Base-by-base conservation (phyloP, 2,888 invertebrate species). In the Cosmorhoe ocellata region DNA sequence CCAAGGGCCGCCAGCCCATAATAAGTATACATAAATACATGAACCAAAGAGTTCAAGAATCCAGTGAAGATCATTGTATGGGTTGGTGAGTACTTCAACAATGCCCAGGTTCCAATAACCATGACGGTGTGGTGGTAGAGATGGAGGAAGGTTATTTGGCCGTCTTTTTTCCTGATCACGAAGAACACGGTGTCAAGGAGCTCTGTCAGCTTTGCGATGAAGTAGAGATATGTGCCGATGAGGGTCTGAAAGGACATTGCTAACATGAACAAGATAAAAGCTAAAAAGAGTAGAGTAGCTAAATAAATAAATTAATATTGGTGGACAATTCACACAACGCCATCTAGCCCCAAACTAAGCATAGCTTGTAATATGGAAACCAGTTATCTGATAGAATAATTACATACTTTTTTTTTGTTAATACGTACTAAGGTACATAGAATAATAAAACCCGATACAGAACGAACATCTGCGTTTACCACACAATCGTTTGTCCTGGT, bases 61-160 rank as follows among this genome's bases (percentile, higher is more conserved):
- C 94, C 94, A 32, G 94, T 92, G 61, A 95, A 92, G 3, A 94
- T 90, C 0, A 94, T 92, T 44, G 94, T 95, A 13, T 95, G 94
- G 28, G 94, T 94, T 39, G 95, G 94, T 51, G 94, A 90, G 74
- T 93, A 96, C 76, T 95, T 94, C 18, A 94, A 79, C 58, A 93
- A 93, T 3, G 92, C 92, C 95, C 95, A 96, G 0, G 94, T 93
- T 64, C 94, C 93, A 27, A 95, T 71, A 59, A 94, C 95, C 82
- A 95, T 95, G 41, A 93, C 78, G 0, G 93, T 90, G 71, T 98
- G 97, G 78, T 98, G 97, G 71, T 97, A 97, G 1, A 98, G 93
- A 74, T 98, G 98, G 18, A 98, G 92, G 69, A 97, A 96, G 0
- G 96, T 94, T 0, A 98, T 94, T 80, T 98, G 98, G 38, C 92